These are phyloP conservation scores for Thysanoteuthis rhombus DNA, from an alignment of 2,888 invertebrate genomes.

Conservation along the genomic window DNA sequence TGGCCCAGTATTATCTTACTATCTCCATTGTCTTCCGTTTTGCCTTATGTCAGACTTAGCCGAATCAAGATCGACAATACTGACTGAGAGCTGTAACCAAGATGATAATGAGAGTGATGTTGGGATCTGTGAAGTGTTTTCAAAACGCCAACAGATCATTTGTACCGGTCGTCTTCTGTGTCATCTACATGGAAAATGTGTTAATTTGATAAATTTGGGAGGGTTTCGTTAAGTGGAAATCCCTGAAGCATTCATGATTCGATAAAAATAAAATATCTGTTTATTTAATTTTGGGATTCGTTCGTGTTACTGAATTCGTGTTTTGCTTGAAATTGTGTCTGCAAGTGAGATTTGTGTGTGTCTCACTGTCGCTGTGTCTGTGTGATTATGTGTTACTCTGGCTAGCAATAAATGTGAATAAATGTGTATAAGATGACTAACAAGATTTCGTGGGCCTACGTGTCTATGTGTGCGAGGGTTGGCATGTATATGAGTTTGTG, in stretches of 20 bases:
- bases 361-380: neutral
- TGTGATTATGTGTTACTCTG: neutral
- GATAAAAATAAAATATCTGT: constrained; percentile 12
- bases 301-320: neutral
- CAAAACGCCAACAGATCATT: neutral
- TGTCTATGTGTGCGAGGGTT: too few species aligned
- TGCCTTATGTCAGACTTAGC: neutral
- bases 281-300: neutral
- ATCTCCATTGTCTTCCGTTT: neutral
- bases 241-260: neutral
- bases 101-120: neutral
- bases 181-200: neutral
- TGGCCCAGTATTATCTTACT: too few species aligned
- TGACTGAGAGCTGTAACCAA: neutral
- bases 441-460: too few species aligned
- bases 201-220: neutral
- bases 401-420: too few species aligned
- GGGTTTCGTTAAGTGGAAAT: neutral
- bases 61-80: neutral
- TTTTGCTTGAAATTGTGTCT: neutral
- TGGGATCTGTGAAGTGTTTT: neutral
- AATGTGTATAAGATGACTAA: too few species aligned
- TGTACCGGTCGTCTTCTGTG: neutral
- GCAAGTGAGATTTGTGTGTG: neutral
- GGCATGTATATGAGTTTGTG: too few species aligned